Base-by-base conservation (phyloP, 2,888 invertebrate genomes). In the Tillus elongatus region DNA sequence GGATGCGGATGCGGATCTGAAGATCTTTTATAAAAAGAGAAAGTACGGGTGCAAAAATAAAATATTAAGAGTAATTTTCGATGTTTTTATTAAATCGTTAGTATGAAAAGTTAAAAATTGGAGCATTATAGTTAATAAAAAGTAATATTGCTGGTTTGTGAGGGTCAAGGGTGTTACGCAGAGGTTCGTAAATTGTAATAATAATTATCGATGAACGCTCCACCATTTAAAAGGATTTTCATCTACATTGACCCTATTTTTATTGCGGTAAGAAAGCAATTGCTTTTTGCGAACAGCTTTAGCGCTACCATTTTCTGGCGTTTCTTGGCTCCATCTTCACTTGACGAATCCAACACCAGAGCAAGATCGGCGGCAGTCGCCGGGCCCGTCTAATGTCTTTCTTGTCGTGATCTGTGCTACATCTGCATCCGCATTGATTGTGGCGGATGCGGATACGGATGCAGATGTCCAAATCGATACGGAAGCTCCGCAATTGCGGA, bases 401-500 rank as follows among this genome's bases (percentile, higher is more conserved):
- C n/a, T 19, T 19, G 24, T 19, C n/a, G 6, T 19, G n/a, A 19
- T n/a, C 24, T 19, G 24, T n/a, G 24, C 24, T 19, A n/a, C 24
- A 19, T 19, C 24, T 19, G 6, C 24, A 19, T 19, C 24, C 24
- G 24, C 24, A 19, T 19, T n/a, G 24, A 19, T 19, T 19, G n/a
- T 19, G n/a, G 24, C 24, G 24, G 24, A 19, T 19, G 24, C 24
- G n/a, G 24, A 19, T 19, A n/a, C 24, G n/a, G 24, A 19, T 19
- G 24, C 24, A 19, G 24, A 19, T 19, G n/a, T 19, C n/a, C 24
- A 19, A 19, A 19, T 19, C 24, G 24, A 19, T 19, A n/a, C 24
- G 24, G 24, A 19, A 19, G 24, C 24, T 19, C 24, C 24, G 24
- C 24, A 19, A 19, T 19, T 19, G n/a, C 24, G 24, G 24, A 19